Evolutionary conservation across 2,113 vertebrate species (phyloP), one percentile per base, ranked within the genome.

Genomic region (Murina feae): DNA sequence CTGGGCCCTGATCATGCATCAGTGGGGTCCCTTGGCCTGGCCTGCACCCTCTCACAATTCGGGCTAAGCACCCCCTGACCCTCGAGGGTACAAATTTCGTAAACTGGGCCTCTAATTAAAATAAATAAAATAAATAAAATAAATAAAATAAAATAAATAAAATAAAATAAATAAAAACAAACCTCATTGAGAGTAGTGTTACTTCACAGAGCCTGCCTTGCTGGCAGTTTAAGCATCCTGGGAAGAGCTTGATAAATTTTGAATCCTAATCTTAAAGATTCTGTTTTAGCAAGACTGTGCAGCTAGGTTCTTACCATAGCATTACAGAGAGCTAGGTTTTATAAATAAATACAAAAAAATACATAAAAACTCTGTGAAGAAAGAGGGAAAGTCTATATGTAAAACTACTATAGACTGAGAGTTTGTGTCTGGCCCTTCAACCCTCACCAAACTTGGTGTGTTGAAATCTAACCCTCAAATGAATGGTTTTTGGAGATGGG

Each of bases 311-410:
- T 91, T 80, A 90, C 84, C 84, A 93, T 88, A 65, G n/a, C 44
- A 89, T 80, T 72, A 25, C 8, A 83, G 51, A 87, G 17, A 75
- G 5, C 2, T 18, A 39, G 8, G 23, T 53, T 89, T 84, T 53
- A 80, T 47, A 95, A 78, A 84, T 60, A 96, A 88, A 91, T 8
- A 55, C 17, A 96, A 49, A 84, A 72, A 39, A 63, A 21, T 21
- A 21, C 23, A 9, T 11, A 28, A 30, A 65, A 16, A 2, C 10
- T 93, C 9, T 47, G 9, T 63, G 7, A 51, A 35, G 2, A 9
- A 83, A 74, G 90, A 4, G 89, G 32, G 35, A 89, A 95, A 4
- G 9, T 58, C 37, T 91, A 2, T 65, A 32, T 8, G 28, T 23
- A 32, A 82, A 32, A 87, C 37, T 81, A 30, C 25, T 87, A 49